phyloP scores from a whole-genome alignment of 2,113 vertebrate genomes.

The Ciconia stormi region DNA sequence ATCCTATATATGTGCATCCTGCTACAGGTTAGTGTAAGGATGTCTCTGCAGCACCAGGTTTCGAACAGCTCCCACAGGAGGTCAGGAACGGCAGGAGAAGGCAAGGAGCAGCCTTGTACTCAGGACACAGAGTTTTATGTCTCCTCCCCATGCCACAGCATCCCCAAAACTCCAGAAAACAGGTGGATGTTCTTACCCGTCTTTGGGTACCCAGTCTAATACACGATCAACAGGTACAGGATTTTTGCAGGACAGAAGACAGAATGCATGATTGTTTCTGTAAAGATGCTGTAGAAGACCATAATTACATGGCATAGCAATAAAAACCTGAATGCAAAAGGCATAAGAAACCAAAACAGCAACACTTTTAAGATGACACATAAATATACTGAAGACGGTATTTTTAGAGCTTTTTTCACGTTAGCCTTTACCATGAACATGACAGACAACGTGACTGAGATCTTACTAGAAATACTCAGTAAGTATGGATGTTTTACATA shows the following conservation, averaged over 20 bases:
- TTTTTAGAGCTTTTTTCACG: not conserved
- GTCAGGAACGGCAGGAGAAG: not conserved
- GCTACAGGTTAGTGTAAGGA: not conserved
- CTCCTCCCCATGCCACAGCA: not conserved
- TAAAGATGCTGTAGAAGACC: not conserved
- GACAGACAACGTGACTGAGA: rapidly evolving
- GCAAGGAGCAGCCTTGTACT: not conserved
- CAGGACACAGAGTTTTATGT: not conserved
- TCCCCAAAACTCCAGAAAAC: not conserved
- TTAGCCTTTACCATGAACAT: not conserved
- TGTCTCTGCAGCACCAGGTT: not conserved
- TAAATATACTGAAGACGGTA: rapidly evolving
- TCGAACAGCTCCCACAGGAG: conserved; percentile 42
- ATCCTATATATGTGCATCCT: not conserved
- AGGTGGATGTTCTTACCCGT: not conserved
- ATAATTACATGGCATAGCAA: not conserved
- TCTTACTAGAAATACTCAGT: not conserved
- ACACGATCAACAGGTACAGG: rapidly evolving
- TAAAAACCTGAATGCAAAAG: not conserved
- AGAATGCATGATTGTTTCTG: not conserved
- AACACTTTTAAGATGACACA: not conserved
- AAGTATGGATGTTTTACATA: not conserved
- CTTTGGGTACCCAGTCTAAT: not conserved
- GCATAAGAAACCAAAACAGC: not conserved
- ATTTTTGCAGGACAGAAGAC: not conserved